phyloP scores from a whole-genome alignment of 2,888 invertebrate species.

The Octonoba sinensis region DNA sequence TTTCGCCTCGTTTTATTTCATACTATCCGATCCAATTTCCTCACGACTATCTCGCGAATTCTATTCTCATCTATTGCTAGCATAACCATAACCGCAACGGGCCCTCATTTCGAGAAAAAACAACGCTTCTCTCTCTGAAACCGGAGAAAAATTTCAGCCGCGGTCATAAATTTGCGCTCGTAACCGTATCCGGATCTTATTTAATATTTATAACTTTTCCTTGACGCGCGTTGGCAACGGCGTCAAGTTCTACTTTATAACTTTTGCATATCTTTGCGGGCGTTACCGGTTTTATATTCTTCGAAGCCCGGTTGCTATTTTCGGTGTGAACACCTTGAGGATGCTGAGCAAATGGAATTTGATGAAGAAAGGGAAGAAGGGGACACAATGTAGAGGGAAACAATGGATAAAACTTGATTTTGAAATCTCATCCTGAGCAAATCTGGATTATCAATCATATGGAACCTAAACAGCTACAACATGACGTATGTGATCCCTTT shows the following conservation, averaged over 20 bases:
- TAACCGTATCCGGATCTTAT: conserved; percentile 55
- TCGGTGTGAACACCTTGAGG: too few relatives aligned
- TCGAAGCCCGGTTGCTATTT: too few relatives aligned
- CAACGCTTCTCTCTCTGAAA: conserved; percentile 15
- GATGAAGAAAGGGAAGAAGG: too few relatives aligned
- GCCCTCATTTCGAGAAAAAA: conserved; percentile 37
- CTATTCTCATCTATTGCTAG: conserved; percentile 17
- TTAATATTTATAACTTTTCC: conserved; percentile 51
- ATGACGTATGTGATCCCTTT: too few relatives aligned
- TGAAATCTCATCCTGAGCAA: too few relatives aligned
- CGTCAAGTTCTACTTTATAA: conserved; percentile 53
- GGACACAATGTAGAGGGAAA: too few relatives aligned
- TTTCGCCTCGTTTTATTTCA: conserved; percentile 15
- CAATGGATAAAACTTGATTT: too few relatives aligned
- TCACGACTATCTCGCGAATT: conserved; percentile 13
- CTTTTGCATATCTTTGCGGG: conserved; percentile 41
- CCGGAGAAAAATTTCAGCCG: conserved; percentile 35
- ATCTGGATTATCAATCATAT: too few relatives aligned
- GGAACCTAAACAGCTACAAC: too few relatives aligned
- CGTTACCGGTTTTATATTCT: not conserved
- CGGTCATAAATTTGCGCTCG: conserved; percentile 44
- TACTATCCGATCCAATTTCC: conserved; percentile 19
- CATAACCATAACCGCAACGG: conserved; percentile 21
- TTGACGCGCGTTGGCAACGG: conserved; percentile 24
- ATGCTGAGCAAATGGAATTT: too few relatives aligned